These are phyloP conservation scores for Sabellastarte sp. DNA, from an alignment of 2,888 invertebrate species.

Conservation along the genomic window DNA sequence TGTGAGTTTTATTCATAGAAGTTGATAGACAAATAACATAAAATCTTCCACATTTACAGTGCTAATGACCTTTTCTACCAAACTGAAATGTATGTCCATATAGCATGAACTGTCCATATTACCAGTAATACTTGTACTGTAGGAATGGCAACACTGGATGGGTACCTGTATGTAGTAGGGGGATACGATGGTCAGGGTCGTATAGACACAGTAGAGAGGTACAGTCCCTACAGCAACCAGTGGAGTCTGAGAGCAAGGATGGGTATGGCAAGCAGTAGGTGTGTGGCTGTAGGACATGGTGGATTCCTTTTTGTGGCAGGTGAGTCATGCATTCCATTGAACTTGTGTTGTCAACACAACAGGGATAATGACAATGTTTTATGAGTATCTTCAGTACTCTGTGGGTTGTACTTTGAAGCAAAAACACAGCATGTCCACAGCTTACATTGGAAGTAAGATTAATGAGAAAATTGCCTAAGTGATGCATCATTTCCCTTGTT, in stretches of 20 bases:
- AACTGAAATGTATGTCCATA: too few species aligned
- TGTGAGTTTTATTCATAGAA: too few species aligned
- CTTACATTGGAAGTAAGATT: too few species aligned
- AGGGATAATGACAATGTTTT: neutral
- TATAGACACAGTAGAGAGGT: constrained; percentile 9
- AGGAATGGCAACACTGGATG: constrained; percentile 12
- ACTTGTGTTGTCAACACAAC: neutral
- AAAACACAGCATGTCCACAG: too few species aligned
- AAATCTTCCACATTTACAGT: too few species aligned
- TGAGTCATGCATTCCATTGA: constrained; percentile 1
- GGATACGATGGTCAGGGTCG: constrained; percentile 12
- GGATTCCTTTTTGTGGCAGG: constrained; percentile 17
- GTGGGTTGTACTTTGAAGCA: neutral
- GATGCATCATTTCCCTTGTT: too few species aligned
- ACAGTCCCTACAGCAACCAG: constrained; percentile 3
- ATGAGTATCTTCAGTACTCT: too few species aligned
- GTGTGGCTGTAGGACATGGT: constrained; percentile 8
- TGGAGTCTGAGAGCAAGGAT: constrained; percentile 6
- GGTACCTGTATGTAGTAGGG: constrained; percentile 11
- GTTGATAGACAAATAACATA: too few species aligned
- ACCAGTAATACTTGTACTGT: too few species aligned
- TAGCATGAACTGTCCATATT: too few species aligned
- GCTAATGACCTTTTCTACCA: too few species aligned
- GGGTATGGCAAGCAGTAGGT: constrained; percentile 8
- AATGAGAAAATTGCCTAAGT: too few species aligned